phyloP scores from a whole-genome alignment of 2,888 invertebrate species.

The Melitaea athalia region DNA sequence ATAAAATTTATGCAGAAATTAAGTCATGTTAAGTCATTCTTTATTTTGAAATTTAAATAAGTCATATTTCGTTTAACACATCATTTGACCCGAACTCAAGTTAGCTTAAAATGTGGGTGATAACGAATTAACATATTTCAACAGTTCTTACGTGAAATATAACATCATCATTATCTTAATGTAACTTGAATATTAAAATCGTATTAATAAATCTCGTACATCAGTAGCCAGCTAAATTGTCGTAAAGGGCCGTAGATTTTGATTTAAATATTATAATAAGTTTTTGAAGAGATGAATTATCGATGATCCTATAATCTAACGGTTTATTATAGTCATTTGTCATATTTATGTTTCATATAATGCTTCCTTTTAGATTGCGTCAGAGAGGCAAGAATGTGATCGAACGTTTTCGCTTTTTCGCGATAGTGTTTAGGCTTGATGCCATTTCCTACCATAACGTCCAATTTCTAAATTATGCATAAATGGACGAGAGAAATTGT shows the following conservation, averaged over 20 bases:
- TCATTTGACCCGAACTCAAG: not conserved
- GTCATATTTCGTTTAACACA: not conserved
- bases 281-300: not conserved
- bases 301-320: not conserved
- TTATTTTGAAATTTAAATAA: not conserved
- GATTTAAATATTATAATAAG: constrained; percentile 5
- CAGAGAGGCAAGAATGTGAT: constrained; percentile 38
- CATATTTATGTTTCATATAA: not conserved
- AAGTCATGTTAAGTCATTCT: not conserved
- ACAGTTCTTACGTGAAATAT: not conserved
- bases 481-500: constrained; percentile 27
- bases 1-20: not conserved
- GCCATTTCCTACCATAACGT: constrained; percentile 21
- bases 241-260: not conserved
- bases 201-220: not conserved
- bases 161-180: not conserved
- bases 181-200: not conserved
- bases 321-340: not conserved
- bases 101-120: not conserved
- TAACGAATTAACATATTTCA: constrained; percentile 8
- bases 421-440: constrained; percentile 6
- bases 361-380: constrained; percentile 34
- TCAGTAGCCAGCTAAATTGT: not conserved
- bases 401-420: constrained; percentile 38
- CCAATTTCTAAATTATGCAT: constrained; percentile 24